Percentiles rank a stretch among this genome's conserved stretches.
Evolutionary conservation across 2,113 vertebrate species (phyloP).

Genomic region (Rhizomys pruinosus): DNA sequence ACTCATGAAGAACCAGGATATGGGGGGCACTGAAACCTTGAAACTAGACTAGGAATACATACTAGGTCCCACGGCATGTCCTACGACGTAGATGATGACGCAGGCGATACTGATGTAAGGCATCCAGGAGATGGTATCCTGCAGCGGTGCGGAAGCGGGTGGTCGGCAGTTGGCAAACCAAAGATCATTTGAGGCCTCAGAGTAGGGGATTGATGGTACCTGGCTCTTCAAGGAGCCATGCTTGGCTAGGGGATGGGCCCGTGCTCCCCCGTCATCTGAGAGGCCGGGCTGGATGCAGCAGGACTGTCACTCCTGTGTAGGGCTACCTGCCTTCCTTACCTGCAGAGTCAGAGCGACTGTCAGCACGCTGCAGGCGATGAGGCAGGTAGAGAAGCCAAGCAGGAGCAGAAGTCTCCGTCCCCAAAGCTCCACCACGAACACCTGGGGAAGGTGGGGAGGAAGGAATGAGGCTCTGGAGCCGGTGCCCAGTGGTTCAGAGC

Average conservation of each 20-base stretch:
- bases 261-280: neutral
- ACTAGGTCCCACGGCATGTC: constrained; percentile 96
- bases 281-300: accelerated
- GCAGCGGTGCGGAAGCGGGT: neutral
- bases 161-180: neutral
- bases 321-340: constrained; percentile 82
- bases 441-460: constrained; percentile 84
- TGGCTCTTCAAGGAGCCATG: neutral
- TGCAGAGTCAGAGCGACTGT: constrained; percentile 91
- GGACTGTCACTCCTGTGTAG: neutral
- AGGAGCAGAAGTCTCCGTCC: constrained; percentile 92
- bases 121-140: constrained; percentile 89
- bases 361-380: constrained; percentile 87
- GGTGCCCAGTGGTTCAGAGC: neutral
- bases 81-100: constrained; percentile 91
- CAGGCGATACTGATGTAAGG: constrained; percentile 93
- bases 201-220: neutral
- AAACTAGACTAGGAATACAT: constrained; percentile 71
- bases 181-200: neutral
- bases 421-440: constrained; percentile 93
- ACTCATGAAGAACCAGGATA: constrained; percentile 63
- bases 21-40: neutral
- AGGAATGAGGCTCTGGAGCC: neutral
- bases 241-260: no score
- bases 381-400: constrained; percentile 92